phyloP scores from a whole-genome alignment of 2,797 vertebrate genomes.

The Alfaro cultratus region DNA sequence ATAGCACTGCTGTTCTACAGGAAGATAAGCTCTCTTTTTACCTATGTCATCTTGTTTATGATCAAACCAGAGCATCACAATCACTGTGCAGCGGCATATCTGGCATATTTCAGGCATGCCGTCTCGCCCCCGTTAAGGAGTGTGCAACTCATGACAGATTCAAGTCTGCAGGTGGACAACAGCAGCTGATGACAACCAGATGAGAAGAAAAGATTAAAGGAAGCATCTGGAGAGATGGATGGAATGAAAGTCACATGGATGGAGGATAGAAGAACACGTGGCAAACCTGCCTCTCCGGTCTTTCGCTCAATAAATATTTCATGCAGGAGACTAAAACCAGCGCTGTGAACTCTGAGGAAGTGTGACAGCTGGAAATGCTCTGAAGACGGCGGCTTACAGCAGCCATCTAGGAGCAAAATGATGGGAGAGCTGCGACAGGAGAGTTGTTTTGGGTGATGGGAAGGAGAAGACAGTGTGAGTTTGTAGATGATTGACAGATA shows the following conservation, averaged over 20 bases:
- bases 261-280: conserved; percentile 86
- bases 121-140: background rate
- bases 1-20: background rate
- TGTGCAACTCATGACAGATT: background rate
- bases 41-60: background rate
- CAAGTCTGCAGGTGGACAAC: background rate
- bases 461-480: conserved; percentile 26
- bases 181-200: conserved; percentile 53
- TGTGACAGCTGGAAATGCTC: conserved; percentile 89
- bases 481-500: conserved; percentile 30
- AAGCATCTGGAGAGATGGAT: conserved; percentile 69
- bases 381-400: conserved; percentile 74
- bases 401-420: conserved; percentile 42
- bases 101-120: background rate
- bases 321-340: conserved; percentile 89
- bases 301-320: conserved; percentile 91
- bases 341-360: conserved; percentile 84
- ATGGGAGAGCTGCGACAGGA: conserved; percentile 17
- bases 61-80: background rate
- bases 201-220: conserved; percentile 62
- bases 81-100: background rate
- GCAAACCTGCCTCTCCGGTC: conserved; percentile 76
- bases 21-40: too few relatives aligned
- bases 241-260: conserved; percentile 83
- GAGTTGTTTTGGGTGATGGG: conserved; percentile 21